Evolutionary conservation across 2,888 invertebrate genomes (phyloP), one percentile per base, ranked within the genome.

Genomic region (Drosophila emarginata): DNA sequence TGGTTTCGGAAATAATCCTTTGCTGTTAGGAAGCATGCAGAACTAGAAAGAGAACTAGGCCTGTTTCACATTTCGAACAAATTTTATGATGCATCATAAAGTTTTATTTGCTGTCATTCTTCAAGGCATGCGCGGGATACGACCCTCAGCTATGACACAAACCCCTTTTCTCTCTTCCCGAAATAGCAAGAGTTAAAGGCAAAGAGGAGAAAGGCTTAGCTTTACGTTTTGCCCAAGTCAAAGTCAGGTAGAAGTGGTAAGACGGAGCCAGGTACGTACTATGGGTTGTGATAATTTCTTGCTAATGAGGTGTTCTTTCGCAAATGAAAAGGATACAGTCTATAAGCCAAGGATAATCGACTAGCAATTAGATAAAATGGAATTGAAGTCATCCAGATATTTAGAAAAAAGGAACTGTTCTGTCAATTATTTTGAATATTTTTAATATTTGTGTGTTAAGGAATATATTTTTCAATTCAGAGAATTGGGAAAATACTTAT

Each of bases 311-410:
- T 77, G 78, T 77, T 78, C 77, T 85, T 76, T 67, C 76, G n/a
- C 40, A 26, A 12, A n/a, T 15, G 26, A 12, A 11, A 54, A 23
- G 50, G 72, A 61, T 62, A 76, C 78, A 84, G 83, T 86, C 86
- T 65, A 73, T 80, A 90, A 91, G 91, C 89, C 91, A 90, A 90
- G 90, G 90, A 84, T 90, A 81, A 80, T 79, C 70, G 64, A 18
- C 18, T 12, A 56, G 70, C 52, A 58, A 70, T 57, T 18, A 51
- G 61, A 9, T 21, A 52, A 11, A 72, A 40, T 72, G 58, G 11
- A 11, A 21, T 12, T 4, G 11, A 21, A 45, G 11, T 18, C 14
- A 32, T 9, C 32, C 6, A 5, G 23, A 23, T 4, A 23, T 23
- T n/a, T n/a, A n/a, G n/a, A 4, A 4, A 2, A 23, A 23, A 4